Evolutionary conservation across 1,140 invertebrate species (phyloP).

Genomic region (Scaptomyza hsui): DNA sequence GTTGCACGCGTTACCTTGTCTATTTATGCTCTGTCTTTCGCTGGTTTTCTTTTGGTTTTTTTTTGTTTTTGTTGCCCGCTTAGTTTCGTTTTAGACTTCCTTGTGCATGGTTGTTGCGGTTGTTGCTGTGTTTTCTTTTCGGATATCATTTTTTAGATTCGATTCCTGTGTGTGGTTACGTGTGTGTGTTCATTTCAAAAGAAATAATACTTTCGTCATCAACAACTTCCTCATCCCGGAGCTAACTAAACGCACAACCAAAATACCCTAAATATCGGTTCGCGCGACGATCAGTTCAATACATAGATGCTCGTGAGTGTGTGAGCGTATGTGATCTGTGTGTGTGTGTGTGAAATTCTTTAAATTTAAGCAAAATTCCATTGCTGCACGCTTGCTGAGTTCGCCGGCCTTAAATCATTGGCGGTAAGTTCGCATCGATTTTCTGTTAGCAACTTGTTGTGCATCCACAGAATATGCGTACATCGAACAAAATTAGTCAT

Average conservation of each 20-base stretch:
- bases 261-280: conserved; percentile 33
- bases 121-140: conserved; percentile 42
- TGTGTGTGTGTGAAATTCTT: conserved; percentile 52
- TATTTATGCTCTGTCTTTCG: conserved; percentile 23
- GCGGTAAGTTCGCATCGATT: conserved; percentile 60
- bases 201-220: conserved; percentile 32
- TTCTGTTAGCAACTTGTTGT: conserved; percentile 46
- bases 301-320: conserved; percentile 23
- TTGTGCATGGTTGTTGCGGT: conserved; percentile 44
- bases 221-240: conserved; percentile 19
- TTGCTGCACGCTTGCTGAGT: conserved; percentile 24
- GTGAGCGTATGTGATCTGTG: conserved; percentile 26
- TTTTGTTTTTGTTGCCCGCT: conserved; percentile 44
- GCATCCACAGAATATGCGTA: conserved; percentile 16
- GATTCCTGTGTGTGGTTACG: conserved; percentile 32
- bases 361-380: conserved; percentile 60
- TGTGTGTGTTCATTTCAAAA: conserved; percentile 39
- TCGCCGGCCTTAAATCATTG: conserved; percentile 42
- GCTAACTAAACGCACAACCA: conserved; percentile 20
- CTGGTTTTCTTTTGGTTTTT: conserved; percentile 28
- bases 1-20: conserved; percentile 25
- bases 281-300: conserved; percentile 49
- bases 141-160: conserved; percentile 50
- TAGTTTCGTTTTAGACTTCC: conserved; percentile 52
- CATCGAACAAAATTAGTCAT: conserved; percentile 65